Conservation (phyloP, 2,888 invertebrate species). For the Synanthedon andrenaeformis region DNA sequence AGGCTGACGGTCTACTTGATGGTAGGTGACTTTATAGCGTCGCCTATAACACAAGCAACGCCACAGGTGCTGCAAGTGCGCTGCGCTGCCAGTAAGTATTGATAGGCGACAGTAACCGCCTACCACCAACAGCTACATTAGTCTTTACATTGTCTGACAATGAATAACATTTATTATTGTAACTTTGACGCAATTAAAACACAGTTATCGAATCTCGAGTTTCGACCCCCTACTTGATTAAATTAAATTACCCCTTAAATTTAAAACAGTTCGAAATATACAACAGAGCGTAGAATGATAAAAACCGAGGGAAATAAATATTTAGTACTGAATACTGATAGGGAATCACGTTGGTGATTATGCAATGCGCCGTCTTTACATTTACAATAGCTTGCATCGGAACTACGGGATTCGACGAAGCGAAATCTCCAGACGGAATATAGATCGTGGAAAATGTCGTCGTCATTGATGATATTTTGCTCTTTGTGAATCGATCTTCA, state of each 20-base stretch:
- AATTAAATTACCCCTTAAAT: background rate
- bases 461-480: conserved; percentile 34
- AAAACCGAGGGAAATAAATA: conserved; percentile 53
- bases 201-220: no score
- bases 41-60: no score
- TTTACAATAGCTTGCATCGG: conserved; percentile 64
- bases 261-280: background rate
- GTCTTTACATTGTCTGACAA: no score
- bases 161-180: no score
- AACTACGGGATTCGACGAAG: conserved; percentile 49
- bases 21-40: no score
- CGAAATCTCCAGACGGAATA: conserved; percentile 61
- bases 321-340: conserved; percentile 61
- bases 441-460: conserved; percentile 61
- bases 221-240: no score
- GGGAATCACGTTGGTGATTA: conserved; percentile 63
- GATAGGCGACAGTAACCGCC: no score
- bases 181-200: no score
- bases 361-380: conserved; percentile 63
- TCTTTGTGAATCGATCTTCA: conserved; percentile 23
- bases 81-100: no score
- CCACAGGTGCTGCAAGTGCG: no score
- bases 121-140: no score
- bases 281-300: conserved; percentile 31
- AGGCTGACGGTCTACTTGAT: no score